Conservation (phyloP, 2,113 vertebrate genomes). For the Jacana jacana region DNA sequence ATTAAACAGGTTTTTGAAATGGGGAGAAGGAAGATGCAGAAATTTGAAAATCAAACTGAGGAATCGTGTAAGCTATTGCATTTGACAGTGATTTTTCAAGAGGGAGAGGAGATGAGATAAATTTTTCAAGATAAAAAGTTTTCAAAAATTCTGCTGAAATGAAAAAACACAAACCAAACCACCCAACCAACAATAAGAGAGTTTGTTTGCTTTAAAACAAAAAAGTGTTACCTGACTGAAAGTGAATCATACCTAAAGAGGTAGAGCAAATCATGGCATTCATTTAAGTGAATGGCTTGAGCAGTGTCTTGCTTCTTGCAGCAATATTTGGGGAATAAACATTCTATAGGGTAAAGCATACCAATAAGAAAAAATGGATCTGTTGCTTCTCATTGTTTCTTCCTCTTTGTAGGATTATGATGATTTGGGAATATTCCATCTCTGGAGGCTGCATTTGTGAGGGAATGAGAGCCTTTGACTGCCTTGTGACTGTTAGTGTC, state of each 20-base stretch:
- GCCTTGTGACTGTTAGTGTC: fast-evolving
- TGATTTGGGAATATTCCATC: background rate
- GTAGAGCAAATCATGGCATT: background rate
- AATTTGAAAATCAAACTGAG: background rate
- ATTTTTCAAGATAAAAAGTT: background rate
- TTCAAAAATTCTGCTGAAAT: background rate
- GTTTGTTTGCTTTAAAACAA: background rate
- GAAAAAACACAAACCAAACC: background rate
- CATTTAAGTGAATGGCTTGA: background rate
- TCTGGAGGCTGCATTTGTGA: background rate
- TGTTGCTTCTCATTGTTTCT: background rate
- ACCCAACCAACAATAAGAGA: background rate
- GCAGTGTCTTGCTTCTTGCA: background rate
- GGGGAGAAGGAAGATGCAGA: background rate
- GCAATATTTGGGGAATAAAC: background rate
- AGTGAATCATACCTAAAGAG: background rate
- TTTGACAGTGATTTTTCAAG: background rate
- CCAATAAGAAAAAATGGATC: background rate
- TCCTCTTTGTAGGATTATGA: background rate
- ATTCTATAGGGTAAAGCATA: background rate
- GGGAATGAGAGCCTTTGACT: fast-evolving
- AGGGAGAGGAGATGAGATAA: background rate
- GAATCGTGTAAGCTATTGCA: background rate
- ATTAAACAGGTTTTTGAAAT: background rate
- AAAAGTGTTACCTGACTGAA: background rate